phyloP scores from a whole-genome alignment of 2,888 invertebrate species.

The Parelbella ahira region DNA sequence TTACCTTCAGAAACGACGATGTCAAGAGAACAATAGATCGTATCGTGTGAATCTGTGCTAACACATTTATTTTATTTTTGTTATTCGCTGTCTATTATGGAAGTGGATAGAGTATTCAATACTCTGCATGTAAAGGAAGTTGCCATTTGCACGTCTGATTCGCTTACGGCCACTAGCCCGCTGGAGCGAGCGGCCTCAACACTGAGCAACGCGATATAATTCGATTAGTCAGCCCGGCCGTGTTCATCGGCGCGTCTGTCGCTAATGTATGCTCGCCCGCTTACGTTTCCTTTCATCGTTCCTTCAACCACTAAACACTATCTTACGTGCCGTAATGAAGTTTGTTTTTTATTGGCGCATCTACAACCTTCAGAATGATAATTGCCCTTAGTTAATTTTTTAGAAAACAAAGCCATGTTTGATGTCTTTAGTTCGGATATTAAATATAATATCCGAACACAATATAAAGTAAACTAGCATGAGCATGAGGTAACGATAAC shows the following conservation, averaged over 20 bases:
- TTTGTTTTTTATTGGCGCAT: slow-evolving; percentile 15
- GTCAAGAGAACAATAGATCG: neutral
- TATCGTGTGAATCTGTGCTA: neutral
- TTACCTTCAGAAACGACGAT: neutral
- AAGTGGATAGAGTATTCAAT: slow-evolving; percentile 35
- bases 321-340: slow-evolving; percentile 12
- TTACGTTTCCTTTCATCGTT: slow-evolving; percentile 26
- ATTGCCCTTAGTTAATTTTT: slow-evolving; percentile 8
- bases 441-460: too few relatives aligned
- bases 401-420: neutral
- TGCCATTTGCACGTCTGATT: slow-evolving; percentile 55
- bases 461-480: too few relatives aligned
- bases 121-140: slow-evolving; percentile 54
- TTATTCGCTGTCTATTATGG: slow-evolving; percentile 24
- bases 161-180: slow-evolving; percentile 44
- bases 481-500: neutral
- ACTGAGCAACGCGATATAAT: slow-evolving; percentile 41
- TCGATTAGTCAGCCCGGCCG: slow-evolving; percentile 24
- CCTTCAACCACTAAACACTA: slow-evolving; percentile 20
- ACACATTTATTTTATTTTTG: slow-evolving; percentile 3
- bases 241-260: slow-evolving; percentile 23
- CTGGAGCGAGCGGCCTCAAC: slow-evolving; percentile 45
- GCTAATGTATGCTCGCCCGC: slow-evolving; percentile 20
- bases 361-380: slow-evolving; percentile 10
- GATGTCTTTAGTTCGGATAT: neutral